Percentiles rank a stretch among this genome's conserved stretches.
Conservation (phyloP, 2,888 invertebrate species). For the Papilio protenor region DNA sequence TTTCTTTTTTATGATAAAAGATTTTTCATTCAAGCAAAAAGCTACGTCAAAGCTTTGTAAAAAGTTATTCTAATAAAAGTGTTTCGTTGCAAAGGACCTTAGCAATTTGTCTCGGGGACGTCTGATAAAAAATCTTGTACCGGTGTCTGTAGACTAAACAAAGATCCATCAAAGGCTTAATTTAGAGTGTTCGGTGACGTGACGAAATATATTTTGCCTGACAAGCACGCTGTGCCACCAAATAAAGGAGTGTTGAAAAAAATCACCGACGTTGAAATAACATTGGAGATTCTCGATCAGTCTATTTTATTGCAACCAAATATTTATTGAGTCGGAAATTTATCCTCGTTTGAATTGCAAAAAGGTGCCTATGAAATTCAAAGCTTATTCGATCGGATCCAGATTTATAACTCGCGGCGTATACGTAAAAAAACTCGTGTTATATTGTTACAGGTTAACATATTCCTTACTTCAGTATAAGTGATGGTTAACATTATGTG, state of each 20-base stretch:
- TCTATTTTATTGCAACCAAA: conserved; percentile 44
- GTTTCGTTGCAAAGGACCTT: conserved; percentile 34
- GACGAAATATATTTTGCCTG: conserved; percentile 41
- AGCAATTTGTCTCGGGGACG: conserved; percentile 50
- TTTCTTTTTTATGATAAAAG: conserved; percentile 29
- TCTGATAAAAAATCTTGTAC: conserved; percentile 38
- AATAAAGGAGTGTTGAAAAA: conserved; percentile 36
- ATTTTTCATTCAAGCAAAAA: conserved; percentile 28
- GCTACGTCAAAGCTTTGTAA: conserved; percentile 42
- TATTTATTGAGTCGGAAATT: conserved; percentile 43
- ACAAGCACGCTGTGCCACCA: conserved; percentile 21
- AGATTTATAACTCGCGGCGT: conserved; percentile 30
- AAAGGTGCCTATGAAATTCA: conserved; percentile 40
- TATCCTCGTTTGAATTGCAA: conserved; percentile 45
- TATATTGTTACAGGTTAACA: conserved; percentile 18
- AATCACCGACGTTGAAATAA: conserved; percentile 35
- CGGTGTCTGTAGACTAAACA: conserved; percentile 38
- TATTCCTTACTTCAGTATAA: background rate
- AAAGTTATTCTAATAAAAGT: conserved; percentile 42
- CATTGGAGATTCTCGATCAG: conserved; percentile 35
- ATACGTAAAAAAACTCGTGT: conserved; percentile 17
- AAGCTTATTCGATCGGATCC: conserved; percentile 34
- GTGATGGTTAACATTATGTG: background rate
- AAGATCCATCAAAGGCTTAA: conserved; percentile 45
- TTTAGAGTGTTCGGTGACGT: conserved; percentile 39